phyloP scores from a whole-genome alignment of 2,797 vertebrate genomes.

The Betta splendens region DNA sequence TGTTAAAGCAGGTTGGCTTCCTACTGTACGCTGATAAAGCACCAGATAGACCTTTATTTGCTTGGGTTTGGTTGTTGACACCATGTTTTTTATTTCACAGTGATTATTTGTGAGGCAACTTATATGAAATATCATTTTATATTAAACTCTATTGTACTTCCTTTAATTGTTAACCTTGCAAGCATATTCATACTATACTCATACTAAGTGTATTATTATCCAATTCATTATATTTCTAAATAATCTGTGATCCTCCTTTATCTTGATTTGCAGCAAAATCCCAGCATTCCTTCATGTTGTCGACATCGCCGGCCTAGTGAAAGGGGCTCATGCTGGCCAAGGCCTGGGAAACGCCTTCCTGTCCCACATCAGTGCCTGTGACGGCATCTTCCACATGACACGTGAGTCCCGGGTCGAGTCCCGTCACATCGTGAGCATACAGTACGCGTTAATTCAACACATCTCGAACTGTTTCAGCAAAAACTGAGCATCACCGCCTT shows the following conservation, averaged over 20 bases:
- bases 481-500: too few relatives aligned
- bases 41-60: too few relatives aligned
- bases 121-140: too few relatives aligned
- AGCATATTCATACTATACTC: neutral
- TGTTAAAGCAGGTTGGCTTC: constrained; percentile 59
- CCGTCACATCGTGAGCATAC: neutral
- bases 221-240: too few relatives aligned
- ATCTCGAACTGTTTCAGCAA: too few relatives aligned
- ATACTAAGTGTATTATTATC: neutral
- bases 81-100: too few relatives aligned
- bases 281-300: constrained; percentile 95
- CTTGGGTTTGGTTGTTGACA: neutral
- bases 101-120: too few relatives aligned
- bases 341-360: constrained; percentile 96
- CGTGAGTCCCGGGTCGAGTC: constrained; percentile 81
- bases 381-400: constrained; percentile 94
- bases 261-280: constrained; percentile 87
- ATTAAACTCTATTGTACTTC: neutral
- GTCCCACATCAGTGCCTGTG: constrained; percentile 95
- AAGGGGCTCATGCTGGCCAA: constrained; percentile 93
- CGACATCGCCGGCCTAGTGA: constrained; percentile 96
- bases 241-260: constrained; percentile 17
- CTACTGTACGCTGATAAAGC: constrained; percentile 28
- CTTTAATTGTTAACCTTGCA: neutral
- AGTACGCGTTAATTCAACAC: neutral